phyloP scores from a whole-genome alignment of 1,140 invertebrate genomes.

The Subanguina moxae region DNA sequence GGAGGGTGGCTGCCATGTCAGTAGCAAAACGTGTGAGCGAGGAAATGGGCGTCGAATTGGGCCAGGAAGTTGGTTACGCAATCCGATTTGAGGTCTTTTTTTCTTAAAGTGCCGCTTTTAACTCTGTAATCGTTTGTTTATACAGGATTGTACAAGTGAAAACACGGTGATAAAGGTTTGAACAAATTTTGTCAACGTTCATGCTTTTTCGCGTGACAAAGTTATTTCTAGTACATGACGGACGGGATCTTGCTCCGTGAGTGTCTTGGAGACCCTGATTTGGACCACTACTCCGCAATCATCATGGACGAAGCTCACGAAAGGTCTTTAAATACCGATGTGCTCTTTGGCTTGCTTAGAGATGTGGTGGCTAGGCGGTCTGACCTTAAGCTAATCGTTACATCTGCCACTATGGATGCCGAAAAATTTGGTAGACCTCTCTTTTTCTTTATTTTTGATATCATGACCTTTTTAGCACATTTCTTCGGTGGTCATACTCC shows the following conservation, averaged over 20 bases:
- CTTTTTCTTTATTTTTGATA: background rate
- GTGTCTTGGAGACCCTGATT: constrained; percentile 43
- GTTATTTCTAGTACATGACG: constrained; percentile 50
- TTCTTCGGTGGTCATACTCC: constrained; percentile 99
- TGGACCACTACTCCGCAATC: constrained; percentile 67
- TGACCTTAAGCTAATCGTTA: constrained; percentile 96
- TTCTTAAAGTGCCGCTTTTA: too few relatives aligned
- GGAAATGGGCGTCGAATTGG: constrained; percentile 83
- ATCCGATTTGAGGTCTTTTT: constrained; percentile 92
- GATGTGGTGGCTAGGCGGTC: constrained; percentile 80
- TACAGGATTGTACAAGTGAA: constrained; percentile 81
- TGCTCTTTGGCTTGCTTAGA: constrained; percentile 89
- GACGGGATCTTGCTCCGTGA: constrained; percentile 51
- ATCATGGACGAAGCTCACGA: constrained; percentile 98
- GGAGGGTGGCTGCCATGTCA: constrained; percentile 92
- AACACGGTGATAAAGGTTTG: constrained; percentile 62
- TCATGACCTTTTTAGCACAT: constrained; percentile 64
- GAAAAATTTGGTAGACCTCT: constrained; percentile 74
- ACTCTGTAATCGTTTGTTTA: too few relatives aligned
- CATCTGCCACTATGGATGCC: constrained; percentile 98
- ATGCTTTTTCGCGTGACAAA: background rate
- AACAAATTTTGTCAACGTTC: background rate
- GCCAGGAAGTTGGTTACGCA: constrained; percentile 80
- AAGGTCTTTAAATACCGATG: constrained; percentile 84
- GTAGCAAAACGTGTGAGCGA: constrained; percentile 97